Evolutionary conservation across 2,888 invertebrate genomes (phyloP).

Genomic region (Clistopyga incitator): DNA sequence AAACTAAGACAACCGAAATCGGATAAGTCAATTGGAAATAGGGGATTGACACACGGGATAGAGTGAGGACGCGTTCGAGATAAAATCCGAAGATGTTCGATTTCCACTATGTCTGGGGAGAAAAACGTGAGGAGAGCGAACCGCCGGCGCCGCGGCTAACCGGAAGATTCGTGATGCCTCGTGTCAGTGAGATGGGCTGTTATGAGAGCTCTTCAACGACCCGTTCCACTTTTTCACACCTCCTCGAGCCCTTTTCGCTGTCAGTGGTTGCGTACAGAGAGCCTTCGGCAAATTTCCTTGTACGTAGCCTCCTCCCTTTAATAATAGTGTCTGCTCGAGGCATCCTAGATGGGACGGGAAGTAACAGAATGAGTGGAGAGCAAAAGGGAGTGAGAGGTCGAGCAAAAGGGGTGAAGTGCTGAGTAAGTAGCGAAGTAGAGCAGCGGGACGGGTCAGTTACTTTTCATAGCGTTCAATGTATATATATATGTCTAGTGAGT

Average conservation of each 20-base stretch:
- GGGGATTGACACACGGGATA: slow-evolving; percentile 10
- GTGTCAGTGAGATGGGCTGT: not conserved
- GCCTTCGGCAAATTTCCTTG: slow-evolving; percentile 7
- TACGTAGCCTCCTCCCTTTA: slow-evolving; percentile 27
- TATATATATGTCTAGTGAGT: slow-evolving; percentile 14
- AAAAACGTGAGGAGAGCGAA: not conserved
- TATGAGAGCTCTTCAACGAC: slow-evolving; percentile 10
- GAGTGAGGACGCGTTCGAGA: not conserved
- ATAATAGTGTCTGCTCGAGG: slow-evolving; percentile 32
- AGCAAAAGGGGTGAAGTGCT: slow-evolving; percentile 59
- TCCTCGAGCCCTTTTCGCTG: slow-evolving; percentile 24
- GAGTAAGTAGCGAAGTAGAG: slow-evolving; percentile 60
- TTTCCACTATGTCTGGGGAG: not conserved
- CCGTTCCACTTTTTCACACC: slow-evolving; percentile 8
- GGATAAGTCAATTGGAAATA: slow-evolving; percentile 65
- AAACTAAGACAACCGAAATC: slow-evolving; percentile 51
- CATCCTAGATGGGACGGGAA: not conserved
- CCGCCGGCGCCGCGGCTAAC: not conserved
- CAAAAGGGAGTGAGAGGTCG: slow-evolving; percentile 29
- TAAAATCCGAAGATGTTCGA: not conserved
- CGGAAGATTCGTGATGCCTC: not conserved
- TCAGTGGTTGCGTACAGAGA: slow-evolving; percentile 31
- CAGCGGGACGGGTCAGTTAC: slow-evolving; percentile 61
- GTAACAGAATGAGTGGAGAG: not conserved
- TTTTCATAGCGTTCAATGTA: slow-evolving; percentile 45